Conservation (phyloP, 2,888 invertebrate species). For the Capitulum mitella region DNA sequence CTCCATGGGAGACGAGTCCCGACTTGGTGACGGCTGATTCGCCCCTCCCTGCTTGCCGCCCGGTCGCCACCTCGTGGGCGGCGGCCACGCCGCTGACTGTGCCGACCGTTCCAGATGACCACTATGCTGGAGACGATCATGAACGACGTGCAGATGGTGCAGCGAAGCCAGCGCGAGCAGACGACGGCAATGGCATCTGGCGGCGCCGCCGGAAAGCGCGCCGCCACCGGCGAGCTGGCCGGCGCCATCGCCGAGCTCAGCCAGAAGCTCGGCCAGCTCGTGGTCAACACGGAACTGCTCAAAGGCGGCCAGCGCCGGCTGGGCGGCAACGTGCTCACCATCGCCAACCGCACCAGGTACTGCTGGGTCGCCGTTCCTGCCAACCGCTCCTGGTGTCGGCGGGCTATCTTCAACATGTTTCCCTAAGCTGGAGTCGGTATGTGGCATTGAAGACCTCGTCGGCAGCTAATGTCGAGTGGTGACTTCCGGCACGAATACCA, state of each 20-base stretch:
- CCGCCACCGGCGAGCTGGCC: background rate
- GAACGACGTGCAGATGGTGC: background rate
- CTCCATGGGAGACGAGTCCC: too few relatives aligned
- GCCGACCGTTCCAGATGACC: background rate
- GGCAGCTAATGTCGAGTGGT: too few relatives aligned
- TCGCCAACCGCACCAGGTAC: constrained; percentile 1
- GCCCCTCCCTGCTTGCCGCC: too few relatives aligned
- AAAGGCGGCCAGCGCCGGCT: constrained; percentile 35
- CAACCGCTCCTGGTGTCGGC: too few relatives aligned
- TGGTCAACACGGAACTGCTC: constrained; percentile 36
- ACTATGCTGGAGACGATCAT: background rate
- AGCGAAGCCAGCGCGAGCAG: background rate
- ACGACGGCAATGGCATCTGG: background rate
- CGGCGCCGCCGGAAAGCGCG: background rate
- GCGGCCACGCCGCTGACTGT: too few relatives aligned
- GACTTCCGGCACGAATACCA: too few relatives aligned
- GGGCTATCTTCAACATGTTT: too few relatives aligned
- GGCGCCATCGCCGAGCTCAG: constrained; percentile 27
- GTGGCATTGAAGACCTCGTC: too few relatives aligned
- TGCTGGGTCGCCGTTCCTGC: too few relatives aligned
- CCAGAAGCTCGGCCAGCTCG: constrained; percentile 38
- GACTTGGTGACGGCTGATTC: too few relatives aligned
- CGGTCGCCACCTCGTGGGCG: too few relatives aligned
- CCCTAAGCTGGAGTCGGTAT: too few relatives aligned
- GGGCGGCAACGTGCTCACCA: background rate